Conservation (phyloP, 2,888 invertebrate species). For the Meteorus colon region DNA sequence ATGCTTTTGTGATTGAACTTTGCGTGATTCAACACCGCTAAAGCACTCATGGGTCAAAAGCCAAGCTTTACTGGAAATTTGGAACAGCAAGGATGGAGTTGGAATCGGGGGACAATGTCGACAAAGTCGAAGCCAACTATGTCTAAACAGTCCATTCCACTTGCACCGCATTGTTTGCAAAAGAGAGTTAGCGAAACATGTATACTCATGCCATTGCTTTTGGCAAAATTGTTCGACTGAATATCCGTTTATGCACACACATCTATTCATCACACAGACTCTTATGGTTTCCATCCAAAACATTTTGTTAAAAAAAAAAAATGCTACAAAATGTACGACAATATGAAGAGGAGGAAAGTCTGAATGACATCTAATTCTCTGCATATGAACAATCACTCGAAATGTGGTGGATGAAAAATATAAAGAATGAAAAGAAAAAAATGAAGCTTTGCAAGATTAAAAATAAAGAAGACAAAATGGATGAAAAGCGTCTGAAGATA, state of each 20-base stretch:
- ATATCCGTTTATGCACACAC: conserved; percentile 1
- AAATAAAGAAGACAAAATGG: conserved; percentile 30
- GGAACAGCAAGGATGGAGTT: conserved; percentile 8
- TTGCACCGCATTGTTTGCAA: conserved; percentile 30
- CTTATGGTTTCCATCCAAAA: background rate
- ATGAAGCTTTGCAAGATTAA: conserved; percentile 26
- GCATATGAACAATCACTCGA: conserved; percentile 33
- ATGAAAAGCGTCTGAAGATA: conserved; percentile 29
- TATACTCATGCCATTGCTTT: conserved; percentile 7
- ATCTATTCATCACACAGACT: background rate
- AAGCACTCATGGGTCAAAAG: conserved; percentile 18
- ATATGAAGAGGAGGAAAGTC: background rate
- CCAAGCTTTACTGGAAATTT: background rate
- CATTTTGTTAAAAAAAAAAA: background rate
- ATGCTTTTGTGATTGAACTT: conserved; percentile 33
- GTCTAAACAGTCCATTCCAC: conserved; percentile 32
- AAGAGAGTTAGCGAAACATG: conserved; percentile 32
- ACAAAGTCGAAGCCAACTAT: conserved; percentile 37
- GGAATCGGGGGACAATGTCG: conserved; percentile 16
- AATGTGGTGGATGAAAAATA: conserved; percentile 2
- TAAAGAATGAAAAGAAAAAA: conserved; percentile 17
- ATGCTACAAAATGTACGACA: background rate
- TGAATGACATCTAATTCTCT: conserved; percentile 13
- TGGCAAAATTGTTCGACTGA: conserved; percentile 20
- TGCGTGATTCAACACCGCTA: conserved; percentile 8